These are phyloP conservation scores for Champsocephalus esox DNA, from an alignment of 2,797 vertebrate genomes.

Conservation along the genomic window DNA sequence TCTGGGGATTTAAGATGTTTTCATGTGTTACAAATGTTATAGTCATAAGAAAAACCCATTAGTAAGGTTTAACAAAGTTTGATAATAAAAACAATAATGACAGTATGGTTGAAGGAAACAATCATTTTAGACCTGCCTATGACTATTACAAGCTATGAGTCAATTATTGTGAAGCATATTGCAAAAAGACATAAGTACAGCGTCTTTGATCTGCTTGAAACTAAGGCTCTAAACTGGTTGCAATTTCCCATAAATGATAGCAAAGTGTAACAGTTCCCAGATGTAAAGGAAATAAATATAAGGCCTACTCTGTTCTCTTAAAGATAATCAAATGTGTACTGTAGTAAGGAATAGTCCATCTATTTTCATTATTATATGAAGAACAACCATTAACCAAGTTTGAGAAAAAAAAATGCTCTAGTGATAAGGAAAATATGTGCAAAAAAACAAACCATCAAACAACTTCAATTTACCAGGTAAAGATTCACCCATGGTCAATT, in stretches of 20 bases:
- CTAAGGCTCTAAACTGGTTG: background rate
- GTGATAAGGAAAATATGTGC: background rate
- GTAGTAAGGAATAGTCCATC: background rate
- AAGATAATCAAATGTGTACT: background rate
- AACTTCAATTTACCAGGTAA: background rate
- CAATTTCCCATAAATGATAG: background rate
- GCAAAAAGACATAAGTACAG: no score
- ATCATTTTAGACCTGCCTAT: background rate
- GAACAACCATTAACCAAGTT: background rate
- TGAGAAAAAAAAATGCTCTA: background rate
- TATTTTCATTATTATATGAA: background rate
- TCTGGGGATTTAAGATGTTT: constrained; percentile 50
- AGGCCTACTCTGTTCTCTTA: background rate
- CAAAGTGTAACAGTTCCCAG: background rate
- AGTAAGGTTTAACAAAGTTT: constrained; percentile 2
- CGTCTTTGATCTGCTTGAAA: no score
- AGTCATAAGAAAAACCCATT: constrained; percentile 35
- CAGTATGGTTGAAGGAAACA: background rate
- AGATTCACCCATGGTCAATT: background rate
- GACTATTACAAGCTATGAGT: no score
- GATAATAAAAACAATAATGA: constrained; percentile 11
- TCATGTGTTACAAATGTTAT: constrained; percentile 33
- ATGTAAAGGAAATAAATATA: background rate
- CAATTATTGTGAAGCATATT: no score
- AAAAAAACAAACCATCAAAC: background rate